Conservation (phyloP, 2,797 vertebrate species). For the Bufotes viridis region DNA sequence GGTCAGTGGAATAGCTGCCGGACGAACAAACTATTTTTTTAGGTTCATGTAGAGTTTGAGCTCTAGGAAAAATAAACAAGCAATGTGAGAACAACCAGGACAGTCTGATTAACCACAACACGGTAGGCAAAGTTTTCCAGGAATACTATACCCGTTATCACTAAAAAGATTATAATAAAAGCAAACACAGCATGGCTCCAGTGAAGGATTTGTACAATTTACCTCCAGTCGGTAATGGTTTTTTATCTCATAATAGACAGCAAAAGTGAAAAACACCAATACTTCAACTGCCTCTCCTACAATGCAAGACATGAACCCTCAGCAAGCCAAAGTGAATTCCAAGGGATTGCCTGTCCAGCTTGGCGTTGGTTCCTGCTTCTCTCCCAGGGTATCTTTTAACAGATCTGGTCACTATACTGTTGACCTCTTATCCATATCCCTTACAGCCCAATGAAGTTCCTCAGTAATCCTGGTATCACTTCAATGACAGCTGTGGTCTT, state of each 20-base stretch:
- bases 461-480: constrained; percentile 33
- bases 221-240: not conserved
- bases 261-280: not conserved
- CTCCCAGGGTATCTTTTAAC: constrained; percentile 50
- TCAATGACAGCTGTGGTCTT: constrained; percentile 49
- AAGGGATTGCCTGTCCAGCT: constrained; percentile 18
- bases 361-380: constrained; percentile 7
- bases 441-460: constrained; percentile 30
- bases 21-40: no score
- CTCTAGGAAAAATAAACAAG: constrained; percentile 17
- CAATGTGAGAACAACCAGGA: constrained; percentile 6
- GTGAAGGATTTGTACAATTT: not conserved
- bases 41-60: not conserved
- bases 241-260: not conserved
- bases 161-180: not conserved
- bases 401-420: constrained; percentile 2
- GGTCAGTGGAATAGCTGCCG: no score
- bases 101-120: not conserved
- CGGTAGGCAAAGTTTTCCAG: not conserved
- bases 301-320: constrained; percentile 1
- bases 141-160: constrained; percentile 8
- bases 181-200: not conserved
- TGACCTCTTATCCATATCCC: constrained; percentile 11
- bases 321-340: constrained; percentile 39
- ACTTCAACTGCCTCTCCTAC: not conserved